Conservation (phyloP, 2,797 vertebrate species). For the Petrocephalus sullivani region DNA sequence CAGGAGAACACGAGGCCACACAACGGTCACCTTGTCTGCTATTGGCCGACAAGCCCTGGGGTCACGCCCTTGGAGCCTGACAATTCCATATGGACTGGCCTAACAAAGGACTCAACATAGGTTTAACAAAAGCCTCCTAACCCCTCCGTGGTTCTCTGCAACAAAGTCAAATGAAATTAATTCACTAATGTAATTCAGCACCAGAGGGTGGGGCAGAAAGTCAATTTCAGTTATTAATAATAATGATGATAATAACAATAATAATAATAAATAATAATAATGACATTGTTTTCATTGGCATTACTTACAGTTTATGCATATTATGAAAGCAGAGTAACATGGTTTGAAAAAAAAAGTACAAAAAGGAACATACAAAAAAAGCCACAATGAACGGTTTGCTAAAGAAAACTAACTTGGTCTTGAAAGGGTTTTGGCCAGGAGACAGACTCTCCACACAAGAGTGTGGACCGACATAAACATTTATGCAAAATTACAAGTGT, state of each 20-base stretch:
- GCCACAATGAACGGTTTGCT: constrained; percentile 78
- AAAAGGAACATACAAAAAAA: constrained; percentile 26
- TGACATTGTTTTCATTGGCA: background rate
- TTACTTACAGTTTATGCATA: background rate
- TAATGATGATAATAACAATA: background rate
- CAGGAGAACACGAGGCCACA: constrained; percentile 44
- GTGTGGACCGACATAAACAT: constrained; percentile 80
- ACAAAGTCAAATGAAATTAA: constrained; percentile 41
- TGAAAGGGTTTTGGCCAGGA: constrained; percentile 75
- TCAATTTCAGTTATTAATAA: background rate
- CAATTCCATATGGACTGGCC: constrained; percentile 42
- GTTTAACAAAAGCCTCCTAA: constrained; percentile 18
- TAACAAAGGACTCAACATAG: constrained; percentile 22
- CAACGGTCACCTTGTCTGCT: constrained; percentile 60
- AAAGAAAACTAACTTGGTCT: constrained; percentile 75
- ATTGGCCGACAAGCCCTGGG: constrained; percentile 53
- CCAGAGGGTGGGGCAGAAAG: background rate
- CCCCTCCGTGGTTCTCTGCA: constrained; percentile 29
- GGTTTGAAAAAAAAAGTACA: background rate
- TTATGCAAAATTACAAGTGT: constrained; percentile 83
- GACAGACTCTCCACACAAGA: constrained; percentile 79
- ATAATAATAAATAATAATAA: too few relatives aligned
- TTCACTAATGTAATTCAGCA: background rate
- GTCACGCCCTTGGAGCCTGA: constrained; percentile 52
- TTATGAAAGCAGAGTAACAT: background rate